Conservation (phyloP, 2,888 invertebrate species). For the Metalampra italica region DNA sequence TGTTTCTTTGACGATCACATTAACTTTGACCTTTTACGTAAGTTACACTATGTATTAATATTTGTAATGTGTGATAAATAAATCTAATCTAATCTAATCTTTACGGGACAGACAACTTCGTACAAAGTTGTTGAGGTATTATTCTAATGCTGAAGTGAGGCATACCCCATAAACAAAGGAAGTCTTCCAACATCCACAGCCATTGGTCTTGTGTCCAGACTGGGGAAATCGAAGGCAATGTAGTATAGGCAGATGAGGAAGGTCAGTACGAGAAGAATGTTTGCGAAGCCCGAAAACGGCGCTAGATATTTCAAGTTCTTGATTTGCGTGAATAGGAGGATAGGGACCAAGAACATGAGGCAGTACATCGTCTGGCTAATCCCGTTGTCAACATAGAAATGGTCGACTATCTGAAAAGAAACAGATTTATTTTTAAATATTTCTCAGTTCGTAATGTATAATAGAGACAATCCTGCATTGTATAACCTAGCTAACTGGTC, state of each 20-base stretch:
- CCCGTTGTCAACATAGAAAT: constrained; percentile 29
- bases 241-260: constrained; percentile 91
- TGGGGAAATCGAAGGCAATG: constrained; percentile 79
- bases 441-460: too few species aligned
- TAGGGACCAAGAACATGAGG: constrained; percentile 58
- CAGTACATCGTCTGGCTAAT: constrained; percentile 53
- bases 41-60: too few species aligned
- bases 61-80: too few species aligned
- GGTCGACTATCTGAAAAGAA: constrained; percentile 57
- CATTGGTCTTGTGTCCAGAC: constrained; percentile 69
- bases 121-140: too few species aligned
- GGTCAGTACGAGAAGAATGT: constrained; percentile 86
- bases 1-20: too few species aligned
- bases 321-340: constrained; percentile 74
- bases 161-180: constrained; percentile 90
- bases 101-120: too few species aligned
- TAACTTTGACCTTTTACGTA: too few species aligned
- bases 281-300: constrained; percentile 93
- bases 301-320: constrained; percentile 90
- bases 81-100: too few species aligned
- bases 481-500: too few species aligned
- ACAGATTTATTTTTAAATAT: too few species aligned
- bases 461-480: too few species aligned
- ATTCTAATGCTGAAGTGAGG: too few species aligned
- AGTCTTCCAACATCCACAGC: constrained; percentile 78